These are phyloP conservation scores for Pterostichus madidus DNA, from an alignment of 2,888 invertebrate genomes.

Conservation along the genomic window DNA sequence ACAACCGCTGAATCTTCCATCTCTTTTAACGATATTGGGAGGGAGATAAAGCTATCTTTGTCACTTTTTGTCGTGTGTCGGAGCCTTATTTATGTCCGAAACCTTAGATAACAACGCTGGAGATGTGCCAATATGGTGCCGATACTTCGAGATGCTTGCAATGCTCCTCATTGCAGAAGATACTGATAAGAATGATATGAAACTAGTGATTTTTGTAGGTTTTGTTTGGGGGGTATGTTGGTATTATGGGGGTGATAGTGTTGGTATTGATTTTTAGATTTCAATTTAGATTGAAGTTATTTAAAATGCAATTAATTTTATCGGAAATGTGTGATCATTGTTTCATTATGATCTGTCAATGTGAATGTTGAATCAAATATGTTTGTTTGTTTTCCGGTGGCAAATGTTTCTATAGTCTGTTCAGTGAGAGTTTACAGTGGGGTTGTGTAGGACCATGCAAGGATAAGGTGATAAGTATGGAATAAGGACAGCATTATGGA, in stretches of 20 bases:
- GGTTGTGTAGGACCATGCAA: no score
- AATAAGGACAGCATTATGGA: no score
- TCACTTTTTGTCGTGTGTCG: not conserved
- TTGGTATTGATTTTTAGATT: conserved; percentile 10
- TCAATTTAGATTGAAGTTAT: not conserved
- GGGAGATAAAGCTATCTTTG: conserved; percentile 6
- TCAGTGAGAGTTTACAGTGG: no score
- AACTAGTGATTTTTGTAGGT: not conserved
- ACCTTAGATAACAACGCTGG: conserved; percentile 32
- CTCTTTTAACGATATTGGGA: not conserved
- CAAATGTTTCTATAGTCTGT: no score
- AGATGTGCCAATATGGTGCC: conserved; percentile 15
- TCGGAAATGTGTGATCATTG: not conserved
- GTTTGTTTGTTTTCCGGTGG: no score
- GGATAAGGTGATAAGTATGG: no score
- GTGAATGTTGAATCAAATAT: no score
- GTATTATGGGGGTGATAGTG: not conserved
- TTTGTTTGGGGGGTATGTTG: not conserved
- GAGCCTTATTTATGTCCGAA: conserved; percentile 24
- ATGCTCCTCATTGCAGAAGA: not conserved
- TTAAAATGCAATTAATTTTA: not conserved
- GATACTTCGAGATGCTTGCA: not conserved
- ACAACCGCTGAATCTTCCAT: not conserved
- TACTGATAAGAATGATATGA: conserved; percentile 14
- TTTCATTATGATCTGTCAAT: no score